Conservation (phyloP, 2,797 vertebrate species). For the Scleropages formosus region DNA sequence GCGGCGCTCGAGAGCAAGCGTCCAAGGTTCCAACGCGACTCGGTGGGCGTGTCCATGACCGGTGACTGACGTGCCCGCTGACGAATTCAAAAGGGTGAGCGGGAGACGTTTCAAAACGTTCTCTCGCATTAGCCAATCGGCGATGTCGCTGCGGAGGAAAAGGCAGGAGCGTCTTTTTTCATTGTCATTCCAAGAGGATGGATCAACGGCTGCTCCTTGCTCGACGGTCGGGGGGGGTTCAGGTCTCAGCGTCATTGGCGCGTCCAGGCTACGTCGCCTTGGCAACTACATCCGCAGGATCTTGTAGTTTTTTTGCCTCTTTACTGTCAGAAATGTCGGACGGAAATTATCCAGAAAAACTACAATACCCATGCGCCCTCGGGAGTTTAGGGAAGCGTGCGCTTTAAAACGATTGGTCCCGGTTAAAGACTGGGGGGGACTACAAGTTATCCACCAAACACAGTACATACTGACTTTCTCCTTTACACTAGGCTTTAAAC, state of each 20-base stretch:
- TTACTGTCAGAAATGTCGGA: not conserved
- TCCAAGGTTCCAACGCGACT: constrained; percentile 44
- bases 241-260: not conserved
- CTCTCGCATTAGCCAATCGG: constrained; percentile 16
- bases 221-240: not conserved
- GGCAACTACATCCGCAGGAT: not conserved
- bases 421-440: not conserved
- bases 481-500: too few species aligned
- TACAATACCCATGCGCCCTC: constrained; percentile 29
- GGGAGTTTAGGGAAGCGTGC: constrained; percentile 44
- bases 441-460: not conserved
- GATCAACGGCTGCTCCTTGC: not conserved
- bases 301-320: constrained; percentile 45
- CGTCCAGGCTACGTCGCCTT: not conserved
- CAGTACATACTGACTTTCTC: too few species aligned
- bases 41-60: constrained; percentile 39
- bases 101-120: not conserved
- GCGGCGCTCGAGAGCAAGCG: constrained; percentile 52
- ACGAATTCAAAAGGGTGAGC: constrained; percentile 5
- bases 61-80: constrained; percentile 25
- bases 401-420: constrained; percentile 17
- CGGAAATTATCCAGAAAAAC: constrained; percentile 18
- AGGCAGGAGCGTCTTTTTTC: not conserved
- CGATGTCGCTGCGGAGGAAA: not conserved
- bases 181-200: constrained; percentile 1